Evolutionary conservation across 2,113 vertebrate genomes (phyloP).

Genomic region (Heloderma charlesbogerti): DNA sequence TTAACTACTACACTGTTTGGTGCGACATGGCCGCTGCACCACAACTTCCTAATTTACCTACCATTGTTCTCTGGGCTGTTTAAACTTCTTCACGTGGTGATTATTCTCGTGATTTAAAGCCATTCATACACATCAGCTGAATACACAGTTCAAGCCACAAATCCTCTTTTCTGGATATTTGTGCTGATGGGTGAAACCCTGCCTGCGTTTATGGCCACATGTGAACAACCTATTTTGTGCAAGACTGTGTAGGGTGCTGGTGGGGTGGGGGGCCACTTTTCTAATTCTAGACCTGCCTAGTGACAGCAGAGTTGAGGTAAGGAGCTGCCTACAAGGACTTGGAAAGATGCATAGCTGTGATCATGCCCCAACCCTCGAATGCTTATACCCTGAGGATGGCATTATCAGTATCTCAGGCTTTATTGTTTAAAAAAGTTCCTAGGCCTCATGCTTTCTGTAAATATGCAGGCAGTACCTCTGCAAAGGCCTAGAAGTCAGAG

Average conservation of each 20-base stretch:
- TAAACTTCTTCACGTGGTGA: not conserved
- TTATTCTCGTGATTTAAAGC: not conserved
- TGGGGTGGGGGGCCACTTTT: not conserved
- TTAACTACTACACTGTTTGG: not conserved
- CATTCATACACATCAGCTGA: not conserved
- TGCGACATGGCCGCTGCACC: not conserved
- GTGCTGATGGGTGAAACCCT: too few relatives aligned
- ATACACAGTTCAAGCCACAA: not conserved
- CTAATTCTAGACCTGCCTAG: not conserved
- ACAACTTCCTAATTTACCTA: not conserved
- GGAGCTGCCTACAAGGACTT: not conserved
- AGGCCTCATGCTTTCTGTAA: not conserved
- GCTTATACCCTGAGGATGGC: not conserved
- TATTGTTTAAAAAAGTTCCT: not conserved
- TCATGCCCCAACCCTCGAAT: not conserved
- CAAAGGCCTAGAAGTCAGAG: not conserved
- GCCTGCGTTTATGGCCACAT: not conserved
- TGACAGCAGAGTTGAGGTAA: not conserved
- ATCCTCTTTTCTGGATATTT: not conserved
- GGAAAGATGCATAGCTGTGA: not conserved
- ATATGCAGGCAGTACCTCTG: not conserved
- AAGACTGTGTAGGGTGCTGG: too few relatives aligned
- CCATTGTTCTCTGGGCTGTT: not conserved
- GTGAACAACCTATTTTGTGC: not conserved
- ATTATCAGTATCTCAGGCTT: not conserved